Evolutionary conservation across 2,888 invertebrate genomes (phyloP).

Genomic region (Xanthostigma xanthostigma): DNA sequence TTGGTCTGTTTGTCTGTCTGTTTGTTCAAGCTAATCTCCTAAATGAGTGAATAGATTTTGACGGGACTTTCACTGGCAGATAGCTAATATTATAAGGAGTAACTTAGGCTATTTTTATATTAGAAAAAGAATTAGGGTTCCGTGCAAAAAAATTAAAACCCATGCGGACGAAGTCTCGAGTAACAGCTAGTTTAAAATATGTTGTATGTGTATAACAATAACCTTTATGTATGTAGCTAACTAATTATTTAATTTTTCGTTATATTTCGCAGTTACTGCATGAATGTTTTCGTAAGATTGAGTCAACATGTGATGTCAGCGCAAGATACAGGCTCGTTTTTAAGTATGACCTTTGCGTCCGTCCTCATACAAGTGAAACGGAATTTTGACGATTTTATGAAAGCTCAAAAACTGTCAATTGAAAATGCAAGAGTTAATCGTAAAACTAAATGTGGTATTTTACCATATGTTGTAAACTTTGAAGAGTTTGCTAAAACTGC

Average conservation of each 20-base stretch:
- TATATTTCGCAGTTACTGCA: slow-evolving; percentile 56
- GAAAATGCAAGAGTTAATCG: slow-evolving; percentile 59
- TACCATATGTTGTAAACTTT: slow-evolving; percentile 79
- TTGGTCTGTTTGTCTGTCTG: too few species aligned
- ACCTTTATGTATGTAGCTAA: neutral
- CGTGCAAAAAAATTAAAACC: too few species aligned
- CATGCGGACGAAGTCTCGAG: too few species aligned
- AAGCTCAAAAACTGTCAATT: slow-evolving; percentile 64
- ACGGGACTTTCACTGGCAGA: too few species aligned
- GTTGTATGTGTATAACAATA: neutral
- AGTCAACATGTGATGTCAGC: slow-evolving; percentile 88
- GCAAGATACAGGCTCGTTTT: slow-evolving; percentile 71
- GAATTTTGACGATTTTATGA: slow-evolving; percentile 84
- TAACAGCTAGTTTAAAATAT: neutral
- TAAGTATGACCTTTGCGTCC: slow-evolving; percentile 76
- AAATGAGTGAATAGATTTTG: too few species aligned
- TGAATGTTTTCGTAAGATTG: slow-evolving; percentile 82
- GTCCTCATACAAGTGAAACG: slow-evolving; percentile 77
- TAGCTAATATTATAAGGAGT: too few species aligned
- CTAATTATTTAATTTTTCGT: slow-evolving; percentile 2
- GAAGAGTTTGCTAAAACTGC: slow-evolving; percentile 78
- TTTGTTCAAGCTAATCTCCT: too few species aligned
- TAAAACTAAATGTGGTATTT: slow-evolving; percentile 73
- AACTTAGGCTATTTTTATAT: too few species aligned
- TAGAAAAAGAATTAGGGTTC: too few species aligned